These are phyloP conservation scores for Oryzias dopingdopingensis DNA, from an alignment of 2,797 vertebrate species.

Conservation along the genomic window DNA sequence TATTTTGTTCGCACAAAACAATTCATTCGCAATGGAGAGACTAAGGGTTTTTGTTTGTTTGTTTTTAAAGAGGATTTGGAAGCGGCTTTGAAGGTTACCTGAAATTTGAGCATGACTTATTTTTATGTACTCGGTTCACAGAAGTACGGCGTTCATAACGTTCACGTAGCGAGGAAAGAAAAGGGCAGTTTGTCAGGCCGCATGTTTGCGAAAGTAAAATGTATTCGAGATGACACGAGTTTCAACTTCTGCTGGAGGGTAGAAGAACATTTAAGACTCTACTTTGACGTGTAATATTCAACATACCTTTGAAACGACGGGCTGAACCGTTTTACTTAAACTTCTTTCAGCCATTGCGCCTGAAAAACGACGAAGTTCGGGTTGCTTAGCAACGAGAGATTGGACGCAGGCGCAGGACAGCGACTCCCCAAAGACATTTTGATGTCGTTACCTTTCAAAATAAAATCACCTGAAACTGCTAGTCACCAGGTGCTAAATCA, in stretches of 20 bases:
- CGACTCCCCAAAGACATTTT: constrained; percentile 7
- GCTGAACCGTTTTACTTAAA: constrained; percentile 23
- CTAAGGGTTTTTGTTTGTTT: too few species aligned
- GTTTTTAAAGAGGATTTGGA: too few species aligned
- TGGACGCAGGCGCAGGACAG: constrained; percentile 21
- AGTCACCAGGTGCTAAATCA: too few species aligned
- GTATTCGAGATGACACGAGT: neutral
- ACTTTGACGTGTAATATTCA: neutral
- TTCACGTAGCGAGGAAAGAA: too few species aligned
- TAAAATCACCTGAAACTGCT: neutral
- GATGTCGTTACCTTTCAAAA: neutral
- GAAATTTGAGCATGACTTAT: too few species aligned
- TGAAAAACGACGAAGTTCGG: neutral
- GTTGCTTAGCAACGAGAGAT: constrained; percentile 63
- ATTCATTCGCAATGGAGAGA: too few species aligned
- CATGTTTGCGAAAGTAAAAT: too few species aligned
- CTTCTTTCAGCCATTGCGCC: constrained; percentile 64
- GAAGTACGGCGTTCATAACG: too few species aligned
- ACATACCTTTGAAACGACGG: constrained; percentile 39
- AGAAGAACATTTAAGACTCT: neutral
- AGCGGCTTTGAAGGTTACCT: too few species aligned
- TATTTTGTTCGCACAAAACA: too few species aligned
- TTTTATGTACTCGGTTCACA: too few species aligned
- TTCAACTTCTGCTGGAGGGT: neutral
- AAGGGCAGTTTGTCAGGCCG: too few species aligned